Evolutionary conservation across 64 coral and sea anemone species (phyloP), one percentile per base, ranked within the genome.

Genomic region (Acropora tenuis): DNA sequence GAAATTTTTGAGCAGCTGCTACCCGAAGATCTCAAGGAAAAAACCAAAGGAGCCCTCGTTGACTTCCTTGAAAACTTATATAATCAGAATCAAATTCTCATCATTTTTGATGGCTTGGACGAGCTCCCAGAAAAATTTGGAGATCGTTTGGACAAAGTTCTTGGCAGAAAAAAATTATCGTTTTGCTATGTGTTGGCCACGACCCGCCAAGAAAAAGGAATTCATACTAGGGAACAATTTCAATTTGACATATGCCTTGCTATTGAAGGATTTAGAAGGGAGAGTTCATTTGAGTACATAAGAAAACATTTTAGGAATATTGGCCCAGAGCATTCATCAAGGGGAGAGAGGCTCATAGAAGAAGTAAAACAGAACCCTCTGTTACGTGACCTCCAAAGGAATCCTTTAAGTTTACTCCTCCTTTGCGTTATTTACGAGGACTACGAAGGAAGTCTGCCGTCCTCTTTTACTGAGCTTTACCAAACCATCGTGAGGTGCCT

Each of bases 391-490:
- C 78, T 93, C 2, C 48, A 6, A 11, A 83, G 50, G 10, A 93
- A 59, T 74, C 92, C 92, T 2, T 72, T 93, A n/a, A 93, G 76
- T 61, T 43, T 79, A 1, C 63, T 74, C 0, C 65, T 93, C 16
- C 61, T 93, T 7, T 93, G 92, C 45, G 76, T 93, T 11, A 78
- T 93, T 10, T 93, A 79, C 61, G 92, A 93, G 13, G 85, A 82
- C 40, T 82, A 67, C 19, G 45, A 82, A 8, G 77, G 86, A 47
- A 30, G 82, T 20, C 78, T 88, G 3, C 85, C 86, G n/a, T 52
- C 69, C 50, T 75, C 52, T 46, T 57, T 43, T n/a, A 89, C 86
- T 59, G 86, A 88, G 2, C 86, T 93, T 13, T 93, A 93, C 73
- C 19, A 75, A 12, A 71, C 73, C 12, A 89, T 93, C 73, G 77